These are phyloP conservation scores for Metridium senile DNA, from an alignment of 92 coral and sea anemone genomes.

Conservation along the genomic window DNA sequence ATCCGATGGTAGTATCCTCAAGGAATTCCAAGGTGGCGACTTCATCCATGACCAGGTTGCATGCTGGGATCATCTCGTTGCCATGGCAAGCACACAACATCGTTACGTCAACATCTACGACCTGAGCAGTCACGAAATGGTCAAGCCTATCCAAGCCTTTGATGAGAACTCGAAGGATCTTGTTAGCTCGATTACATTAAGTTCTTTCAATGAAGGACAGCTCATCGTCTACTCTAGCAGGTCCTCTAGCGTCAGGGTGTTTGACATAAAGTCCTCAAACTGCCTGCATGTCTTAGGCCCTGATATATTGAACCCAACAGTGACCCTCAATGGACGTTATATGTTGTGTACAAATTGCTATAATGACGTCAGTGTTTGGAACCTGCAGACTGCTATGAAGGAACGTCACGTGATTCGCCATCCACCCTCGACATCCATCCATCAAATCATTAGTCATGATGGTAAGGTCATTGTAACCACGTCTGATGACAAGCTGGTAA, in stretches of 20 bases:
- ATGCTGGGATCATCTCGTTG: conserved; percentile 70
- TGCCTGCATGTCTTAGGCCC: conserved; percentile 94
- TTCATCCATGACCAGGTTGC: conserved; percentile 71
- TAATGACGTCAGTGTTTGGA: conserved; percentile 96
- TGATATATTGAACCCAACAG: conserved; percentile 87
- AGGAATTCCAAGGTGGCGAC: conserved; percentile 76
- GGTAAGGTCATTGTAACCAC: conserved; percentile 81
- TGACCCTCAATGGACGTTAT: conserved; percentile 86
- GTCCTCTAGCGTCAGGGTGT: conserved; percentile 82
- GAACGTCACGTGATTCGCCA: conserved; percentile 89
- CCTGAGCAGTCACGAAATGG: conserved; percentile 53
- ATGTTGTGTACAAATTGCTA: conserved; percentile 89
- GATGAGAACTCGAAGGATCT: conserved; percentile 73
- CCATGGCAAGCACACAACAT: conserved; percentile 65
- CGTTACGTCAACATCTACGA: conserved; percentile 75
- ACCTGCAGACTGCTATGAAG: conserved; percentile 90
- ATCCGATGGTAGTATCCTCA: conserved; percentile 66
- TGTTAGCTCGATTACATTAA: conserved; percentile 68
- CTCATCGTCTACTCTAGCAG: conserved; percentile 71
- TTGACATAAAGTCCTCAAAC: conserved; percentile 74
- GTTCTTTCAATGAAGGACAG: conserved; percentile 93
- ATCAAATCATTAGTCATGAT: conserved; percentile 69
- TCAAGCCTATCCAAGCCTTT: conserved; percentile 71
- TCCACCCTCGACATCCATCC: conserved; percentile 88
- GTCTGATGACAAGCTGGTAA: conserved; percentile 86